Base-by-base conservation (phyloP, 1,140 invertebrate species). In the Macrosteles quadrilineatus region DNA sequence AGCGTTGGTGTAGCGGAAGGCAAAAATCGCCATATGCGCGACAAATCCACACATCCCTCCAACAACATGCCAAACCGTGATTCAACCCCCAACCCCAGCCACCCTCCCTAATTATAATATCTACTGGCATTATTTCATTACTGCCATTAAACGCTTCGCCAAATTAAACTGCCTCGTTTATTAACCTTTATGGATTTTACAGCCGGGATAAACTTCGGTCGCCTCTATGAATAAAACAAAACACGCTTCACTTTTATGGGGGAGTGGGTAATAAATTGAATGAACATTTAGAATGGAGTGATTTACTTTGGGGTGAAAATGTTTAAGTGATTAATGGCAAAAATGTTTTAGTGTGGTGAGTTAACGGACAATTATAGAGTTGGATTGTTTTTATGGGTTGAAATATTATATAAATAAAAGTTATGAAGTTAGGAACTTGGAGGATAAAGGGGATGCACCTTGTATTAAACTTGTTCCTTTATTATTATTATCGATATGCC, bases 71-170 rank as follows among this genome's bases (percentile, higher is more conserved):
- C 47, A 21, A 21, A 19, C 47, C 4, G 14, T 17, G 47, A 14
- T 27, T 14, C 6, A 14, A 14, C 55, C 21, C 21, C 47, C 11
- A 19, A 11, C 9, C 47, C 6, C 3, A 4, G 21, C 6, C 47
- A n/a, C 47, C 23, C 55, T 29, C 55, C 23, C 55, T 59, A 59
- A 59, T 59, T 59, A 59, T 59, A 59, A 59, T 59, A 25, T 53
- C 47, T 21, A 21, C 55, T 14, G 4, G 55, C 25, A 59, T 59
- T 59, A 59, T 59, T 59, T 59, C 55, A 59, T 59, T 59, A 59
- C 55, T 12, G 3, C 9, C 55, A 27, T 59, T 59, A 59, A 59
- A 29, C 55, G 55, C 25, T 4, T n/a, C 55, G 23, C 55, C 55
- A 59, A 59, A 59, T 59, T 25, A 59, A 59, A 59, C 23, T 59